phyloP scores from a whole-genome alignment of 2,797 vertebrate genomes.

The Hyperoplus lanceolatus region DNA sequence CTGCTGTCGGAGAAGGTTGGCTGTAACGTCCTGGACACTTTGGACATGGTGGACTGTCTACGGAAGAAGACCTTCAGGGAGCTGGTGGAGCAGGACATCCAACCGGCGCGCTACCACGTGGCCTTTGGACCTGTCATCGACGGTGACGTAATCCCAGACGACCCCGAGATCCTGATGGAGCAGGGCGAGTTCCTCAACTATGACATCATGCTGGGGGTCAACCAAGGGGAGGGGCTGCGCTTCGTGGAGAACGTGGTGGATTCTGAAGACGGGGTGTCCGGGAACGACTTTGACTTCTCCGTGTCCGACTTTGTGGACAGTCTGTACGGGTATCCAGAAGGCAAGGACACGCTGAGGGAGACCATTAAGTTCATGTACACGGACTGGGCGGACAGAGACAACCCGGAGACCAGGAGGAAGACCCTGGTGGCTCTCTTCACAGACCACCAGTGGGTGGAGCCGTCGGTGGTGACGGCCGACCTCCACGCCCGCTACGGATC shows the following conservation, averaged over 20 bases:
- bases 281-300: conserved; percentile 98
- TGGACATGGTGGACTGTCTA: conserved; percentile 99
- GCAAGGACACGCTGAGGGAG: conserved; percentile 96
- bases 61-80: conserved; percentile 96
- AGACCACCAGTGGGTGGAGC: conserved; percentile 99
- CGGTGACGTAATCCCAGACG: conserved; percentile 97
- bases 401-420: conserved; percentile 96
- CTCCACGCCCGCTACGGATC: conserved; percentile 97
- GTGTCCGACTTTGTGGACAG: conserved; percentile 99
- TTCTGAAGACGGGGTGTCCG: conserved; percentile 96
- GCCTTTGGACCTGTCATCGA: conserved; percentile 98
- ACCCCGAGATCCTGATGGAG: conserved; percentile 99
- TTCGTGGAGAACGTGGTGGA: conserved; percentile 99
- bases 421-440: conserved; percentile 98
- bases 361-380: conserved; percentile 99
- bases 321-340: conserved; percentile 97
- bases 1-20: conserved; percentile 97
- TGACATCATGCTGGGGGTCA: conserved; percentile 98
- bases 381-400: conserved; percentile 98
- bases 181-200: conserved; percentile 99
- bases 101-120: conserved; percentile 97
- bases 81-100: conserved; percentile 98
- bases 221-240: conserved; percentile 97
- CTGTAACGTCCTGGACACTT: conserved; percentile 96
- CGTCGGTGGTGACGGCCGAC: conserved; percentile 96